phyloP scores from a whole-genome alignment of 2,888 invertebrate species.

The Cactoblastis cactorum region DNA sequence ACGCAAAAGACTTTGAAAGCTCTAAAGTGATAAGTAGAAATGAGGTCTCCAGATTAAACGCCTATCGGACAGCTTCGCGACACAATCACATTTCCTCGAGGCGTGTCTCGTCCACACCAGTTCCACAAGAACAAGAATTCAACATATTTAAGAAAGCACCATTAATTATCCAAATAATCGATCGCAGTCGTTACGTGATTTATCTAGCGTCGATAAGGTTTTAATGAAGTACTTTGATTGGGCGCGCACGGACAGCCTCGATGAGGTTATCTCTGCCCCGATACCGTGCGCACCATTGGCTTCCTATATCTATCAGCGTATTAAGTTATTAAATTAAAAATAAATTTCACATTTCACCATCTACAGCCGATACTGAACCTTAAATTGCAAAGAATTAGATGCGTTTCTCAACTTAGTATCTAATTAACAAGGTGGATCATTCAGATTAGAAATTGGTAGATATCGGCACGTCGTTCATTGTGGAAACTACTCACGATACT shows the following conservation, averaged over 20 bases:
- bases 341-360: slow-evolving; percentile 40
- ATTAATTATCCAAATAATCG: slow-evolving; percentile 79
- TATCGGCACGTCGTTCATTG: slow-evolving; percentile 78
- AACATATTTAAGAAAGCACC: slow-evolving; percentile 68
- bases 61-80: slow-evolving; percentile 30
- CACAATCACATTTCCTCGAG: slow-evolving; percentile 39
- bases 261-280: slow-evolving; percentile 61
- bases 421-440: slow-evolving; percentile 76
- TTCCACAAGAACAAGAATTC: slow-evolving; percentile 57
- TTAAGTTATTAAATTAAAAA: slow-evolving; percentile 78
- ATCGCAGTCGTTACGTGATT: slow-evolving; percentile 77
- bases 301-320: slow-evolving; percentile 70
- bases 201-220: slow-evolving; percentile 78
- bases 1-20: neutral
- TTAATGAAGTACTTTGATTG: slow-evolving; percentile 80
- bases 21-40: neutral
- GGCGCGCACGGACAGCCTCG: slow-evolving; percentile 65
- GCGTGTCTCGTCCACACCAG: slow-evolving; percentile 42
- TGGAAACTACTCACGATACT: slow-evolving; percentile 75
- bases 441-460: slow-evolving; percentile 76
- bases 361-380: slow-evolving; percentile 39
- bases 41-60: slow-evolving; percentile 12
- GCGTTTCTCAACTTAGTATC: slow-evolving; percentile 31
- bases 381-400: slow-evolving; percentile 31
- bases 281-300: slow-evolving; percentile 67